Conservation (phyloP, 2,888 invertebrate genomes). For the Spisula solida region DNA sequence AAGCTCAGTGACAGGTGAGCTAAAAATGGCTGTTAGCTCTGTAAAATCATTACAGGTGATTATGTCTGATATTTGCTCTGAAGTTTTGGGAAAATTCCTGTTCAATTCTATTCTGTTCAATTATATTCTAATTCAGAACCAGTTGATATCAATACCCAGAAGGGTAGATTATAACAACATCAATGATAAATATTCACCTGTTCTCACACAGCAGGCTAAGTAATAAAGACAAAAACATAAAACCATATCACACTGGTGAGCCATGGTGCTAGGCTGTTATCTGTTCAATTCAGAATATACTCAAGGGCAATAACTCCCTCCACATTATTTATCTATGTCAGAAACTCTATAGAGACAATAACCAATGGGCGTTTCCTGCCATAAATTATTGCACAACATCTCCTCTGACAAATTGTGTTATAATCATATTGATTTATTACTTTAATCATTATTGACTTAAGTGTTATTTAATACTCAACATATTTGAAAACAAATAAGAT, state of each 20-base stretch:
- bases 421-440: too few relatives aligned
- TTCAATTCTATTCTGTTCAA: slow-evolving; percentile 1
- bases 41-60: neutral
- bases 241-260: neutral
- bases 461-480: too few relatives aligned
- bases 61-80: neutral
- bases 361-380: too few relatives aligned
- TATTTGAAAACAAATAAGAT: too few relatives aligned
- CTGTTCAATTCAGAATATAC: neutral
- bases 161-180: slow-evolving; percentile 6
- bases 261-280: neutral
- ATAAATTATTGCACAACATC: too few relatives aligned
- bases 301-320: slow-evolving; percentile 12
- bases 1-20: too few relatives aligned
- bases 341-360: neutral
- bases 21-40: too few relatives aligned
- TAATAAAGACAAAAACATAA: neutral
- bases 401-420: too few relatives aligned
- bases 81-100: neutral
- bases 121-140: neutral
- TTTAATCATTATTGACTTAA: too few relatives aligned
- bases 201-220: neutral
- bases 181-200: neutral
- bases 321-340: neutral
- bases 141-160: neutral